phyloP scores from a whole-genome alignment of 1,140 invertebrate species.

The Zaprionus ornatus region DNA sequence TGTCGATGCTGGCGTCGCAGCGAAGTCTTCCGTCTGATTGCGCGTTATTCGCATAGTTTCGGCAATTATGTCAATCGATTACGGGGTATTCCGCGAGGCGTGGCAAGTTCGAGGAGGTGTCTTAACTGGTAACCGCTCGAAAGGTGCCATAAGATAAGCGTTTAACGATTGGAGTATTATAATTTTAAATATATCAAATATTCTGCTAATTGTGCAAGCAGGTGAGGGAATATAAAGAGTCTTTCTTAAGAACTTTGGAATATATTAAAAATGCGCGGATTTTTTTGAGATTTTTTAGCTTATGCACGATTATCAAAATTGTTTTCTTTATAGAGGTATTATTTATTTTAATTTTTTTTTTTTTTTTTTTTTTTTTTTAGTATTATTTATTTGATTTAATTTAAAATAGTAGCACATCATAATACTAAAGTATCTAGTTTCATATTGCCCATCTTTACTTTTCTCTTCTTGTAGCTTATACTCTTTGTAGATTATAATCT shows the following conservation, averaged over 20 bases:
- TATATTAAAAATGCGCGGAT: not conserved
- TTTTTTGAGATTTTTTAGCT: too few relatives aligned
- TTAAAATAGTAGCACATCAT: not conserved
- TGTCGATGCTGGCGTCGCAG: not conserved
- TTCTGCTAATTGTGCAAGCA: not conserved
- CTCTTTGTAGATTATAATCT: not conserved
- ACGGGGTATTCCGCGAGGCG: not conserved
- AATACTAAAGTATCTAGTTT: not conserved
- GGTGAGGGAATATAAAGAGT: not conserved
- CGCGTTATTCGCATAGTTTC: slow-evolving; percentile 22
- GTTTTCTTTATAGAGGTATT: not conserved
- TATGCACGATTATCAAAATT: too few relatives aligned
- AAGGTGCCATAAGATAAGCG: too few relatives aligned
- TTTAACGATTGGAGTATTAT: too few relatives aligned
- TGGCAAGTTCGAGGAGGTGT: not conserved
- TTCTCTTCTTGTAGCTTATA: not conserved
- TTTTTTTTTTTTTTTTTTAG: not conserved
- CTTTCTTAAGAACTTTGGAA: not conserved
- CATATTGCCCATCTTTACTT: not conserved
- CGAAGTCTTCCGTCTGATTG: slow-evolving; percentile 8
- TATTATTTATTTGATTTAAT: not conserved
- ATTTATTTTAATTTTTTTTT: not conserved
- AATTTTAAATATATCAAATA: not conserved
- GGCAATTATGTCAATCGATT: slow-evolving; percentile 6
- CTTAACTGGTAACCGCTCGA: not conserved